A percentile compares a stretch with the other conserved stretches of the same genome.
These are phyloP conservation scores for Pampusana beccarii DNA, from an alignment of 2,113 vertebrate species.

Conservation along the genomic window DNA sequence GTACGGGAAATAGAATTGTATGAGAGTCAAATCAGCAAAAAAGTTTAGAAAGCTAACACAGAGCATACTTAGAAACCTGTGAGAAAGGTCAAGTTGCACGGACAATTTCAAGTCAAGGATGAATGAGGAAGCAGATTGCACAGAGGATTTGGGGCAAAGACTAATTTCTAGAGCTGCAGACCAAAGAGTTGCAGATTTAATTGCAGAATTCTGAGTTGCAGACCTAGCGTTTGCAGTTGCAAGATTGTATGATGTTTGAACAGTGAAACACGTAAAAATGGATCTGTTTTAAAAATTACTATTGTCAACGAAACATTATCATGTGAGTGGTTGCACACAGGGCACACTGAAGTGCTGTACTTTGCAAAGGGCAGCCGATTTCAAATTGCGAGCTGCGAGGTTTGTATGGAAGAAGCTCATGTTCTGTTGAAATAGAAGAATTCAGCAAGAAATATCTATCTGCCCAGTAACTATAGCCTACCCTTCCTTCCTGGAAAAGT, in stretches of 20 bases:
- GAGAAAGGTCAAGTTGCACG: not conserved
- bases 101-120: not conserved
- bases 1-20: not conserved
- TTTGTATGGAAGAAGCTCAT: not conserved
- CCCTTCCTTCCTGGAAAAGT: not conserved
- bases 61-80: not conserved
- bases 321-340: not conserved
- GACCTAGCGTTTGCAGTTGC: not conserved
- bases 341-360: not conserved
- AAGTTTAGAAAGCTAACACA: not conserved
- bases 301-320: not conserved
- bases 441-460: not conserved
- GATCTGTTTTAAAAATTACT: not conserved
- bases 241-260: not conserved
- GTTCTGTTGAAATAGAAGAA: not conserved
- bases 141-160: not conserved
- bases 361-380: not conserved
- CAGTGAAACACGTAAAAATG: not conserved
- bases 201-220: not conserved
- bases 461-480: not conserved
- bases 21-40: not conserved
- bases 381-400: not conserved
- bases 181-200: not conserved
- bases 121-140: not conserved
- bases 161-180: not conserved